These are phyloP conservation scores for Machimus atricapillus DNA, from an alignment of 2,888 invertebrate species.

Conservation along the genomic window DNA sequence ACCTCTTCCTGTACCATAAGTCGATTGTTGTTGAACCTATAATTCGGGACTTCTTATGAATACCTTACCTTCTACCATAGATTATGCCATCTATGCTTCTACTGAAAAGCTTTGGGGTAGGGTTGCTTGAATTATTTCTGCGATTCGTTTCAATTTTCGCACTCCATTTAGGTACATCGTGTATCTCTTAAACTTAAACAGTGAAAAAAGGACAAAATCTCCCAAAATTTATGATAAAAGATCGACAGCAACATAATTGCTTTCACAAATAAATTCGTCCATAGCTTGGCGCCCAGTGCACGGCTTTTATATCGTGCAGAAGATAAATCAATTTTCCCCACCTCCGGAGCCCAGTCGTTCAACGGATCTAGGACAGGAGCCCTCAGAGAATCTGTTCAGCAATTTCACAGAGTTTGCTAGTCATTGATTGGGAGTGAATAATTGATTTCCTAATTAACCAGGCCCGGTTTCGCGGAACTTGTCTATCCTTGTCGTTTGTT, in stretches of 20 bases:
- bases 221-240: background rate
- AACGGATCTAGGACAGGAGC: background rate
- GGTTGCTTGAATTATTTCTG: no score
- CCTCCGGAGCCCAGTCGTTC: background rate
- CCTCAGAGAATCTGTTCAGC: background rate
- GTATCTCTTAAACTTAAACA: background rate
- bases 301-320: background rate
- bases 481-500: background rate
- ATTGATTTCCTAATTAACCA: background rate
- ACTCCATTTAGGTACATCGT: background rate
- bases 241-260: background rate
- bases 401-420: background rate
- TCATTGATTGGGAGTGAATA: background rate
- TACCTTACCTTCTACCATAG: no score
- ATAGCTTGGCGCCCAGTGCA: background rate
- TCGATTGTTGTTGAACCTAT: no score
- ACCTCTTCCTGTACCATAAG: no score
- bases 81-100: no score
- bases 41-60: no score
- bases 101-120: no score
- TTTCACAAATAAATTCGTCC: background rate
- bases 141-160: no score
- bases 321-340: background rate
- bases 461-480: background rate
- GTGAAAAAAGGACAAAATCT: background rate